Evolutionary conservation across 2,113 vertebrate genomes (phyloP).

Genomic region (Grammomys surdaster): DNA sequence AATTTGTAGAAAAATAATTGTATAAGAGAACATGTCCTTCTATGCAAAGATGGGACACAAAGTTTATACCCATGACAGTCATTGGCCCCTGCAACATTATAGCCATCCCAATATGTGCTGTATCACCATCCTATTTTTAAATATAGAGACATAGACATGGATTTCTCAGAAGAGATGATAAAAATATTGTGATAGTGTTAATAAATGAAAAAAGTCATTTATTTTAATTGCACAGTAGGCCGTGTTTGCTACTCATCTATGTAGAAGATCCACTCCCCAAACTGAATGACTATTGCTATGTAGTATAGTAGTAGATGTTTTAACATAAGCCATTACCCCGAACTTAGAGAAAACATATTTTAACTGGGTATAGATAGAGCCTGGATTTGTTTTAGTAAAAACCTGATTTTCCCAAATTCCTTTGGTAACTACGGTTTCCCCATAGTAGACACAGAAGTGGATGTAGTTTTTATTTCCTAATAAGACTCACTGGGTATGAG

Average conservation of each 20-base stretch:
- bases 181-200: neutral
- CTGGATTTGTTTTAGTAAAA: conserved; percentile 66
- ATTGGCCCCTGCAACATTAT: neutral
- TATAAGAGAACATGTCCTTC: neutral
- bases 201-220: neutral
- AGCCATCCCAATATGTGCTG: neutral
- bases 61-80: neutral
- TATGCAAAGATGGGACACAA: neutral
- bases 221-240: neutral
- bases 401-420: conserved; percentile 47
- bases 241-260: conserved; percentile 49
- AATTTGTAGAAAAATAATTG: conserved; percentile 5
- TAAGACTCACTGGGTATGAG: conserved; percentile 51
- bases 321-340: conserved; percentile 45
- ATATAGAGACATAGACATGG: neutral
- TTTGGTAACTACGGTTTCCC: conserved; percentile 73
- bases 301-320: conserved; percentile 42
- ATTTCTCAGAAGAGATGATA: neutral
- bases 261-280: conserved; percentile 37
- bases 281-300: conserved; percentile 42
- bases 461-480: conserved; percentile 58
- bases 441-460: neutral
- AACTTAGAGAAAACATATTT: conserved; percentile 55
- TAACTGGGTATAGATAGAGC: neutral
- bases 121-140: conserved; percentile 26